Evolutionary conservation across 2,797 vertebrate genomes (phyloP).

Genomic region (Mus spretus): DNA sequence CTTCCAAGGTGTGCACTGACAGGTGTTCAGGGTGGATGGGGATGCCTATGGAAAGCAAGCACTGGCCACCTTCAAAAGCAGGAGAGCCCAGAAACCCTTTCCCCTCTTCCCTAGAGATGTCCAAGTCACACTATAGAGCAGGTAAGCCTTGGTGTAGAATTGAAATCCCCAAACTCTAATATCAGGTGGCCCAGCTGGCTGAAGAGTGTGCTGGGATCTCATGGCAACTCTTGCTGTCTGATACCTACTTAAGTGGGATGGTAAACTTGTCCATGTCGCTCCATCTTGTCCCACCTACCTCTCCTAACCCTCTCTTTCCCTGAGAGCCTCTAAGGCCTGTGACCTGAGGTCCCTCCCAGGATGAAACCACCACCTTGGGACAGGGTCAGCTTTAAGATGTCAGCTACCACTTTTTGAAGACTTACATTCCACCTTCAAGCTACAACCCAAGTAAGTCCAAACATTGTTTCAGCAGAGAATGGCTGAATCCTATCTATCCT

Average conservation of each 20-base stretch:
- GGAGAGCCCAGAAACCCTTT: neutral
- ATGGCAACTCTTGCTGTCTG: neutral
- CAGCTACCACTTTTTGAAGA: neutral
- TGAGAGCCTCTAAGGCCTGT: neutral
- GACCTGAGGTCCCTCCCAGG: neutral
- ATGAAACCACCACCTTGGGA: neutral
- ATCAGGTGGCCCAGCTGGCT: rapidly evolving
- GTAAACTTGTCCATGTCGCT: neutral
- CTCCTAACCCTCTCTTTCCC: no score
- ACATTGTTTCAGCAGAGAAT: neutral
- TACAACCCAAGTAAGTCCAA: neutral
- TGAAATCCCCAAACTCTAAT: neutral
- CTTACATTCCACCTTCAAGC: neutral
- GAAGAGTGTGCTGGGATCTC: rapidly evolving
- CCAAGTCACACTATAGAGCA: neutral
- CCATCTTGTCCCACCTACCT: no score
- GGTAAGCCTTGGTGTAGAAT: neutral
- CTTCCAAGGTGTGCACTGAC: neutral
- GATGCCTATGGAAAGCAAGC: neutral
- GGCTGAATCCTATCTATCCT: no score
- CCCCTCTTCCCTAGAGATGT: neutral
- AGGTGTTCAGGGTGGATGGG: neutral
- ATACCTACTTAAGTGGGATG: neutral
- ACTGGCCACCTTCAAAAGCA: neutral
- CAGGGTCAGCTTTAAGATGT: neutral